phyloP scores from a whole-genome alignment of 2,888 invertebrate species.

The Chrysolina oricalcia region DNA sequence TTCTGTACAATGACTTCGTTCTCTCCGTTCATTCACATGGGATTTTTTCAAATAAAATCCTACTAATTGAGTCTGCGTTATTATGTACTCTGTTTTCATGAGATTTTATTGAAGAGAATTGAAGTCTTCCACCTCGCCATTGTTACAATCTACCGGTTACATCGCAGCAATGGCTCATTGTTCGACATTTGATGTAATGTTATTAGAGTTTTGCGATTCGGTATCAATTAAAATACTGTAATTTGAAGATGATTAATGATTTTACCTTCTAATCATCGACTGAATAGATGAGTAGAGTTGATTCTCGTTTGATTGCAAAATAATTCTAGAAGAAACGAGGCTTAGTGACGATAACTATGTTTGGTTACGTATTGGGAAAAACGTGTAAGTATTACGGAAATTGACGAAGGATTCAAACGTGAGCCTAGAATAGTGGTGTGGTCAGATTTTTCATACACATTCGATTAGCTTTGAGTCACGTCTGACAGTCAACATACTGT shows the following conservation, averaged over 20 bases:
- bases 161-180: neutral
- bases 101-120: conserved; percentile 38
- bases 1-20: conserved; percentile 41
- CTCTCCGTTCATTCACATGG: conserved; percentile 36
- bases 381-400: no score
- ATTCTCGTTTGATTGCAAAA: no score
- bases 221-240: conserved; percentile 16
- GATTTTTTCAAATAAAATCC: conserved; percentile 34
- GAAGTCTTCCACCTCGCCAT: conserved; percentile 35
- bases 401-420: no score
- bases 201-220: conserved; percentile 15
- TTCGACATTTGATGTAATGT: conserved; percentile 13
- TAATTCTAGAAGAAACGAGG: no score
- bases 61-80: conserved; percentile 43
- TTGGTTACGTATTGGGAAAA: no score
- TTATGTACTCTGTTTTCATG: conserved; percentile 41
- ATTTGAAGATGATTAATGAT: conserved; percentile 23
- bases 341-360: no score
- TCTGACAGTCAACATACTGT: no score
- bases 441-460: no score
- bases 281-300: neutral
- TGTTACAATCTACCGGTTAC: conserved; percentile 40
- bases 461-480: no score
- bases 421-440: no score
- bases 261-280: neutral